Evolutionary conservation across 2,888 invertebrate species (phyloP), one percentile per base, ranked within the genome.

Genomic region (Luffia ferchaultella): DNA sequence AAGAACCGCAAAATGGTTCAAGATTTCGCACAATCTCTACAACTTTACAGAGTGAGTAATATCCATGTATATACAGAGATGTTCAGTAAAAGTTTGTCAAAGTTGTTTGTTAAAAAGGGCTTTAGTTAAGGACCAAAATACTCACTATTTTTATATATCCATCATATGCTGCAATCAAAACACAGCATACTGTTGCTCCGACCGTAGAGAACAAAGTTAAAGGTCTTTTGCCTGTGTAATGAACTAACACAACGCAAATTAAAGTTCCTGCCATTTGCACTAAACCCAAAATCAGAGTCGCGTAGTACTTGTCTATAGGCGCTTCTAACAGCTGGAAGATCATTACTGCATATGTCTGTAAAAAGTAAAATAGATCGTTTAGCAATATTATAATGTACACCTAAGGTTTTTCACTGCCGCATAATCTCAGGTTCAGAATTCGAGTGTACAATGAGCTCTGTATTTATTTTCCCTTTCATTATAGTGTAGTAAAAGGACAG

Each of bases 261-360:
- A 88, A 67, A 0, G 90, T 87, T 0, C 92, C 92, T 0, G 89
- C 51, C 48, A 93, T 76, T 70, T 93, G 90, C 1, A 89, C 86
- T 12, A 89, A 69, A 0, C 93, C 93, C 19, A 93, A 74, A 20
- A 91, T 73, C 42, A 92, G 85, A 0, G 93, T 91, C 0, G 93
- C 92, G 53, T 89, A 87, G 70, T 92, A 93, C 62, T 90, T 89
- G 62, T 93, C 88, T 53, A 93, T 87, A 0, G 93, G 93, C 0
- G 91, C 88, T 46, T 90, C 86, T 18, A 93, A 64, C 52, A 86
- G 85, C 47, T 87, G 86, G 62, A 93, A 93, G 60, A 93, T 91
- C 55, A 87, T 86, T 2, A 93, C 91, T 16, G 92, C 90, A 60
- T 88, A 92, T 0, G 90, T 91, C 78, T 90, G 88, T 53, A 61